phyloP scores from a whole-genome alignment of 2,888 invertebrate genomes.

The Acholoe squamosa region DNA sequence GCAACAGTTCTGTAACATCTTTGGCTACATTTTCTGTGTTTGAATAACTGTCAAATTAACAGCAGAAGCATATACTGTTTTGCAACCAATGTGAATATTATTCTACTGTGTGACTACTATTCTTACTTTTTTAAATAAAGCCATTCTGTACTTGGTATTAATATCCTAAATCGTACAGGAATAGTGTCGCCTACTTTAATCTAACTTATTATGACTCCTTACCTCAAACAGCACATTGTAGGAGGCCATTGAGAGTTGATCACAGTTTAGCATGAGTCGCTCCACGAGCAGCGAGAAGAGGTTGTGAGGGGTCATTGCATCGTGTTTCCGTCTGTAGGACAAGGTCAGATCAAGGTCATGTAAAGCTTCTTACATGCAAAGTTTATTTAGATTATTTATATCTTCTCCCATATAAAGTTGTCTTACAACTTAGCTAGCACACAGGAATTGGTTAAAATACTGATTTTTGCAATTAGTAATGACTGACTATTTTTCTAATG shows the following conservation, averaged over 20 bases:
- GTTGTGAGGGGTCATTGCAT: conserved; percentile 99
- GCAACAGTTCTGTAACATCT: no score
- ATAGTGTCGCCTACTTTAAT: no score
- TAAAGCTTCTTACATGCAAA: not conserved
- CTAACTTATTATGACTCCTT: conserved; percentile 51
- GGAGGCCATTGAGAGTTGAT: conserved; percentile 94
- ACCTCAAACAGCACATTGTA: conserved; percentile 99
- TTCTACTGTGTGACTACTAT: no score
- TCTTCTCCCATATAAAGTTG: no score
- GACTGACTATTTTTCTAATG: no score
- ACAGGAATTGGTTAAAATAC: no score
- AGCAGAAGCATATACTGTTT: not conserved
- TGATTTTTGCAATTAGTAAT: no score
- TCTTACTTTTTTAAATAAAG: no score
- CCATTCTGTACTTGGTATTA: no score
- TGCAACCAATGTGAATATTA: no score
- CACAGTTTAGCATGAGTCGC: conserved; percentile 93
- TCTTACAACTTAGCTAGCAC: no score
- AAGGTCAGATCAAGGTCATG: not conserved
- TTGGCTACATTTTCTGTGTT: not conserved
- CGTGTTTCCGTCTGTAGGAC: conserved; percentile 94
- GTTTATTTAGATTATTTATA: not conserved
- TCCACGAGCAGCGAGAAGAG: conserved; percentile 98
- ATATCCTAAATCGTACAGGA: no score
- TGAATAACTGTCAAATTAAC: not conserved